Base-by-base conservation (phyloP, 2,888 invertebrate genomes). In the Amblyjoppa fuscipennis region DNA sequence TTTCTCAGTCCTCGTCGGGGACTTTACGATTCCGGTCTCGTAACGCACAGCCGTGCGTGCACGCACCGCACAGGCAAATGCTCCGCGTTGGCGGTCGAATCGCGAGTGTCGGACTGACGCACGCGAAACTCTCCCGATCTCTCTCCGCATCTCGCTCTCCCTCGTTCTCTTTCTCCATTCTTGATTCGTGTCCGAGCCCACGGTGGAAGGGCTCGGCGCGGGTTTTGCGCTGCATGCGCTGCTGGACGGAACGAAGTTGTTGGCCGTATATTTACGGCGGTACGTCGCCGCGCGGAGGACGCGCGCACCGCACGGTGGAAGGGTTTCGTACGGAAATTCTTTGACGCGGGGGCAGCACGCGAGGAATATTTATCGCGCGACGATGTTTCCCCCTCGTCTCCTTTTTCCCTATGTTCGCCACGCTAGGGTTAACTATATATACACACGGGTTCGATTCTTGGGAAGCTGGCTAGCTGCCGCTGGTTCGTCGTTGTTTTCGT, bases 21-120 rank as follows among this genome's bases (percentile, higher is more conserved):
- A 89, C 89, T 92, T 92, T 90, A 90, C 87, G 89, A 91, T 91
- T 91, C 90, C 85, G 87, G 87, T 81, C 90, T 87, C 89, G 90
- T 90, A 79, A 79, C 64, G 74, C 51, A 71, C 80, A 84, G 83
- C 87, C 83, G 69, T 84, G 80, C 78, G 74, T 82, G 80, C 85
- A 76, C 86, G 88, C 88, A 88, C 87, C 78, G 80, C 73, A 78
- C 64, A 64, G 31, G 87, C 85, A 87, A 74, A 74, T 61, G 75
- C 61, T 75, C 61, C 59, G 59, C 59, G 59, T 34, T 59, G 59
- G 61, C 64, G 85, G 81, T 89, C 87, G 89, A 88, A 88, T 85
- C 89, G 88, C 87, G 87, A 88, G 87, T 88, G 89, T 83, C 88
- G 85, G 41, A 85, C 74, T 85, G 73, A 86, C 84, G 84, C 84